Evolutionary conservation across 2,113 vertebrate genomes (phyloP).

Genomic region (Mungos mungo): DNA sequence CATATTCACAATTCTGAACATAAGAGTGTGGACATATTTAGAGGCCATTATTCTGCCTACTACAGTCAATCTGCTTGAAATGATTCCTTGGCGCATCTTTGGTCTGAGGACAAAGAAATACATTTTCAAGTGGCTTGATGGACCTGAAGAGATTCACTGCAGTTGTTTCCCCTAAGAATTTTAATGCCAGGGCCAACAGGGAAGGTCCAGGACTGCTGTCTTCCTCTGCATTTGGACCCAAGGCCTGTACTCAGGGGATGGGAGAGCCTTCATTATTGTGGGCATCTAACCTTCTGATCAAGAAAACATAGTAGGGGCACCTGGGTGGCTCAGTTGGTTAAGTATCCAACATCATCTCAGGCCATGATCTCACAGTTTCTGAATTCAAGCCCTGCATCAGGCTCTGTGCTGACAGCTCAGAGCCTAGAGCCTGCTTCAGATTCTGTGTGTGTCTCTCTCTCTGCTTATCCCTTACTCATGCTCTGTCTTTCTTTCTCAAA

Average conservation of each 20-base stretch:
- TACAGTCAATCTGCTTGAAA: neutral
- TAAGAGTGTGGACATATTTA: too few species aligned
- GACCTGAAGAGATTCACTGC: too few species aligned
- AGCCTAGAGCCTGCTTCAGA: too few species aligned
- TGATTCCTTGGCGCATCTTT: neutral
- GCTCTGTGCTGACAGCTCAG: too few species aligned
- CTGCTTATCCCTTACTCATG: too few species aligned
- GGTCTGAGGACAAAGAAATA: neutral
- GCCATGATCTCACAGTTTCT: too few species aligned
- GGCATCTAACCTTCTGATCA: neutral
- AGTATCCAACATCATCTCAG: too few species aligned
- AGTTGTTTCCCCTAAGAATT: neutral
- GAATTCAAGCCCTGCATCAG: too few species aligned
- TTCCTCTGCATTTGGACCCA: neutral
- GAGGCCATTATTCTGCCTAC: neutral
- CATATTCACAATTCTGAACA: neutral
- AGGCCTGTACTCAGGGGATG: neutral
- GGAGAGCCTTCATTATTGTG: neutral
- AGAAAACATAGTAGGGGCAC: neutral
- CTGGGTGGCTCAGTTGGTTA: too few species aligned
- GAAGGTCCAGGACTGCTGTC: neutral
- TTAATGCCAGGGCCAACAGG: neutral
- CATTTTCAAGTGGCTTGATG: neutral
- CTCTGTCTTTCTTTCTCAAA: too few species aligned
- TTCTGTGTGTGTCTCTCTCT: too few species aligned